Percentiles rank a stretch among this genome's conserved stretches.
These are phyloP conservation scores for Rallus limicola DNA, from an alignment of 2,113 vertebrate species.

Conservation along the genomic window DNA sequence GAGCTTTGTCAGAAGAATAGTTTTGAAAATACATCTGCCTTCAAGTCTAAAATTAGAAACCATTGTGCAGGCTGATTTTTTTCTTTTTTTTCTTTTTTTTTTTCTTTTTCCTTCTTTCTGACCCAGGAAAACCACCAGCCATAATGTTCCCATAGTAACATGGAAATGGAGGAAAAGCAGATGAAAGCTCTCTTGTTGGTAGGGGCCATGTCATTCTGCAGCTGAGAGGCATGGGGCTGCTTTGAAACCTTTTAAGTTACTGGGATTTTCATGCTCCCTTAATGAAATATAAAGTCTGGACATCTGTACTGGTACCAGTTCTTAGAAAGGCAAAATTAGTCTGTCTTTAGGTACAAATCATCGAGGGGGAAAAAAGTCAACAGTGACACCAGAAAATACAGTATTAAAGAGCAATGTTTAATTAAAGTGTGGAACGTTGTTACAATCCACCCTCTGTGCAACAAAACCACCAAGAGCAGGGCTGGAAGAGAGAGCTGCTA, in stretches of 20 bases:
- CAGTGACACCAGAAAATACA: neutral
- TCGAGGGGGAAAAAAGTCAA: neutral
- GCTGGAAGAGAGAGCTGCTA: neutral
- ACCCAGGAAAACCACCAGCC: neutral
- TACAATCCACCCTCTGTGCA: neutral
- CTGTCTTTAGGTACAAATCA: neutral
- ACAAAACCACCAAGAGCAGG: neutral
- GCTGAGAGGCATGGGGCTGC: neutral
- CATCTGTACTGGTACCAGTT: neutral
- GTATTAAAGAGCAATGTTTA: conserved; percentile 10
- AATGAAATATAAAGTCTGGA: neutral
- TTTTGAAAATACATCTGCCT: neutral
- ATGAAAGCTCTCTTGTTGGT: neutral
- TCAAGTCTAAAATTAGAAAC: conserved; percentile 30
- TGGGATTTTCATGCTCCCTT: neutral
- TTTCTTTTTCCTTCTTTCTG: neutral
- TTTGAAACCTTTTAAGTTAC: neutral
- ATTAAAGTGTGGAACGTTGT: neutral
- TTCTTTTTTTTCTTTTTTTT: neutral
- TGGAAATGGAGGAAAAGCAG: neutral
- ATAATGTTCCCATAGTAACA: conserved; percentile 60
- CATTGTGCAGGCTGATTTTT: neutral
- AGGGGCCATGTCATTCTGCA: neutral
- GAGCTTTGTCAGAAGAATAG: neutral
- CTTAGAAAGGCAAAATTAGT: neutral